Percentiles rank a stretch among this genome's conserved stretches.
These are phyloP conservation scores for Ameiurus melas DNA, from an alignment of 2,113 vertebrate species.

Conservation along the genomic window DNA sequence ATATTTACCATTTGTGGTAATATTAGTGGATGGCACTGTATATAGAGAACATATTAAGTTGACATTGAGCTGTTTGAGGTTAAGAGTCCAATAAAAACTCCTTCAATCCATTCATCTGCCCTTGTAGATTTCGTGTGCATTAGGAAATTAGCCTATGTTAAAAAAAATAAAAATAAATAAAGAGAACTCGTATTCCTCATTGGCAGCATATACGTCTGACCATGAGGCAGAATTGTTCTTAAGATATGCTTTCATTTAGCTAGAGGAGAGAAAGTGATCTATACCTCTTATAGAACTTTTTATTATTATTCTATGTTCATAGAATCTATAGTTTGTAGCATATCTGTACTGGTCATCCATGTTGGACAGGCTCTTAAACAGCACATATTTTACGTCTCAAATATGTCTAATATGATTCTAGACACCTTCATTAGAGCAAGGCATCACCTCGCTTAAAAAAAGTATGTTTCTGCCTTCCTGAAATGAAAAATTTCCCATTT, in stretches of 20 bases:
- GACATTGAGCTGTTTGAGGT: background rate
- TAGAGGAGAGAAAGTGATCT: background rate
- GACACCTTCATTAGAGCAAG: constrained; percentile 46
- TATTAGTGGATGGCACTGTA: no score
- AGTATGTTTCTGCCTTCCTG: constrained; percentile 28
- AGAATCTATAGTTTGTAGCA: constrained; percentile 7
- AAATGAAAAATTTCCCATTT: constrained; percentile 52
- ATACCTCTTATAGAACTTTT: no score
- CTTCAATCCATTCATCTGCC: background rate
- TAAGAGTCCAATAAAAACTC: background rate
- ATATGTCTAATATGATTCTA: constrained; percentile 38
- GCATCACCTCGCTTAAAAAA: constrained; percentile 29
- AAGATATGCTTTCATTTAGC: background rate
- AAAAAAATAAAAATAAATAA: background rate
- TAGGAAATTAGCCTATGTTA: background rate
- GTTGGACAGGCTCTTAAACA: constrained; percentile 13
- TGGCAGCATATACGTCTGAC: background rate
- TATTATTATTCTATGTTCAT: background rate
- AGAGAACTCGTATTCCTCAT: background rate
- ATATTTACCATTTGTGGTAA: no score
- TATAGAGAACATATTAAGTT: background rate
- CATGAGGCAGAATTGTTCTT: background rate
- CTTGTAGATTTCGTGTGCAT: background rate
- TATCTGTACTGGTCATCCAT: constrained; percentile 27
- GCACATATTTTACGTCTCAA: constrained; percentile 20